These are phyloP conservation scores for Micoletzkya japonica DNA, from an alignment of 2,888 invertebrate genomes.

Conservation along the genomic window DNA sequence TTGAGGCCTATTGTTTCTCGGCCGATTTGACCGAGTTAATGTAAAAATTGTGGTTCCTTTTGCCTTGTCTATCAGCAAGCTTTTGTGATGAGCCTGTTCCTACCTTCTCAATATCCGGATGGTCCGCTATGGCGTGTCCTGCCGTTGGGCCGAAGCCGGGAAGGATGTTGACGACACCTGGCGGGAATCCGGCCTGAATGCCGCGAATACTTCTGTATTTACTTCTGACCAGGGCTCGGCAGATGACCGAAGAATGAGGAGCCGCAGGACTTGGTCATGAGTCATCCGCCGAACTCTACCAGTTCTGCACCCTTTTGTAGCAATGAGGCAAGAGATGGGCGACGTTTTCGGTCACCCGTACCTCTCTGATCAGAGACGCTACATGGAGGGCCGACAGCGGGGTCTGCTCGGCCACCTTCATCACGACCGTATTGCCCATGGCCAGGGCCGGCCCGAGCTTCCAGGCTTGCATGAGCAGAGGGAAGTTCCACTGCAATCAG, in stretches of 20 bases:
- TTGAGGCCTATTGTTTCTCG: neutral
- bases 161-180: slow-evolving; percentile 79
- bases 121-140: slow-evolving; percentile 74
- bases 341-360: too few relatives aligned
- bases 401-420: slow-evolving; percentile 71
- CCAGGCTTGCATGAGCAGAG: slow-evolving; percentile 87
- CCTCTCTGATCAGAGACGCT: slow-evolving; percentile 79
- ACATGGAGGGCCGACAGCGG: slow-evolving; percentile 74
- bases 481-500: slow-evolving; percentile 66
- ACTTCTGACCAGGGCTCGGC: too few relatives aligned
- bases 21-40: too few relatives aligned
- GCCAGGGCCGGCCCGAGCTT: slow-evolving; percentile 78
- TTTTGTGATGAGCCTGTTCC: too few relatives aligned
- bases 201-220: too few relatives aligned
- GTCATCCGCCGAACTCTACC: too few relatives aligned
- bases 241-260: too few relatives aligned
- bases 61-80: too few relatives aligned
- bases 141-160: slow-evolving; percentile 79
- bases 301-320: too few relatives aligned
- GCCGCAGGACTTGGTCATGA: too few relatives aligned
- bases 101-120: slow-evolving; percentile 76
- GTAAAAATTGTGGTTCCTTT: too few relatives aligned
- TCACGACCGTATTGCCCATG: slow-evolving; percentile 77
- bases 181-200: slow-evolving; percentile 76
- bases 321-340: too few relatives aligned